These are phyloP conservation scores for Drosophila virilis DNA, from an alignment of 1,140 invertebrate genomes.

Conservation along the genomic window DNA sequence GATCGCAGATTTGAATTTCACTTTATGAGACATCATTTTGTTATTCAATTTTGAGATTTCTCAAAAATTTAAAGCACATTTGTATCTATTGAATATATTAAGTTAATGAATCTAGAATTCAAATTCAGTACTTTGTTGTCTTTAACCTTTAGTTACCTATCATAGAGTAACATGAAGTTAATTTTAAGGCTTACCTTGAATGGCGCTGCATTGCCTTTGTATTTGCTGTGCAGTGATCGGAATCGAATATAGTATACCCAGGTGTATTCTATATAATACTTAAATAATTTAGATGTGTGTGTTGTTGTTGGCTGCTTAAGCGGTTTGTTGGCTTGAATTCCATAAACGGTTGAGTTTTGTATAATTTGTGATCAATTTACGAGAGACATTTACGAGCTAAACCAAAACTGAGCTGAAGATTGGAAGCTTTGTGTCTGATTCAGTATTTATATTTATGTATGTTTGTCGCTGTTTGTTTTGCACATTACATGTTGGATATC, in stretches of 20 bases:
- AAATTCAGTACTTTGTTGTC: conserved; percentile 17
- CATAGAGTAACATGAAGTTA: no score
- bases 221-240: conserved; percentile 39
- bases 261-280: conserved; percentile 38
- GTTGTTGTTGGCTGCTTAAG: conserved; percentile 29
- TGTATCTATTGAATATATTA: no score
- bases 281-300: conserved; percentile 9
- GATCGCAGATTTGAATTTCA: conserved; percentile 38
- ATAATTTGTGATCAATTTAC: conserved; percentile 43
- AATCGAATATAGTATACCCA: conserved; percentile 47
- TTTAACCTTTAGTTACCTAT: neutral
- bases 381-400: conserved; percentile 62
- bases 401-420: conserved; percentile 33
- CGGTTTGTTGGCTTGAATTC: conserved; percentile 47
- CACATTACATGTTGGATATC: conserved; percentile 68
- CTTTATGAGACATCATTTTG: conserved; percentile 42
- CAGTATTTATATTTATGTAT: conserved; percentile 41
- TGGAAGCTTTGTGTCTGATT: conserved; percentile 22
- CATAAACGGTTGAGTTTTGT: conserved; percentile 40
- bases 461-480: conserved; percentile 48
- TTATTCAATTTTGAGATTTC: conserved; percentile 2
- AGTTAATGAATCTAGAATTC: no score
- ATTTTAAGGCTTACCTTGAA: conserved; percentile 48
- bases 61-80: no score
- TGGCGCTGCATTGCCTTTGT: conserved; percentile 71